Evolutionary conservation across 2,113 vertebrate genomes (phyloP), one percentile per base, ranked within the genome.

Genomic region (Bos javanicus): DNA sequence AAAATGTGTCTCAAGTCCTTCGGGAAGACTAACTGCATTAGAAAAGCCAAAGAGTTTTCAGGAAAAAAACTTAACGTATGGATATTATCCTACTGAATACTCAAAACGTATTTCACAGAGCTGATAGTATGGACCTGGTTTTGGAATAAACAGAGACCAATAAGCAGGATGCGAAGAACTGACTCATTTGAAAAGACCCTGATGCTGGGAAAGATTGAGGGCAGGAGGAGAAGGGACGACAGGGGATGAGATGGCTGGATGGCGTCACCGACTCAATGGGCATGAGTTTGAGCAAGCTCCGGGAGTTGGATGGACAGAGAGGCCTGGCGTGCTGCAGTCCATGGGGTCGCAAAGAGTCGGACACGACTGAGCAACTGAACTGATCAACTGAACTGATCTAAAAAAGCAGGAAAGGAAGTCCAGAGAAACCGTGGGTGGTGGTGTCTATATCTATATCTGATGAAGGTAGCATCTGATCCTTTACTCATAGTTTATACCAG

Each of bases 261-360:
- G 67, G n/a, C 2, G 2, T 71, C 67, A 71, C 19, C 21, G 10
- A 71, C 67, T 39, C n/a, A 12, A 13, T 71, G 67, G n/a, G 6
- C 19, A 23, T 39, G 67, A 39, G 67, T 71, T 12, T 39, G n/a
- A 71, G 67, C 67, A 6, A 71, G 67, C 67, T 71, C 67, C 1
- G 5, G 67, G n/a, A 39, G 67, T 71, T 71, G 67, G 67, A 71
- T 71, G n/a, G 67, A 71, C 67, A 39, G 67, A 19, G 67, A 71
- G 67, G 67, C 64, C 64, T 71, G 64, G n/a, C 0, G 1, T 39
- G 10, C 10, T 23, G 10, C 10, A 12, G n/a, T 12, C 5, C 3
- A 39, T 13, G n/a, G n/a, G 67, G 67, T 71, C 10, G 0, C n/a
- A 23, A 3, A 71, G 67, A 71, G n/a, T 39, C 2, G 0, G 67